These are phyloP conservation scores for Julus scandinavius DNA, from an alignment of 2,888 invertebrate genomes.

Conservation along the genomic window DNA sequence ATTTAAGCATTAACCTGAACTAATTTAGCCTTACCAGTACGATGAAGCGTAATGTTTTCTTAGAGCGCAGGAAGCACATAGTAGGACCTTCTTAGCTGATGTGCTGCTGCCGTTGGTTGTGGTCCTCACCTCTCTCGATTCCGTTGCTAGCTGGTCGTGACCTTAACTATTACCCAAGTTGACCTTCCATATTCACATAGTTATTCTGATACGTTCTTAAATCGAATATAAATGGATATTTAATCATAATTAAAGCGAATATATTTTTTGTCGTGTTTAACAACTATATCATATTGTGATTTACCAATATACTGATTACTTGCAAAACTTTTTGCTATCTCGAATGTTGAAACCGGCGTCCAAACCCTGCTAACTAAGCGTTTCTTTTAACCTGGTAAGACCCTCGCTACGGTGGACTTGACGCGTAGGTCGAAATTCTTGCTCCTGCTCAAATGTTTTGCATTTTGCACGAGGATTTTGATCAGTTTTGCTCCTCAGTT, in stretches of 20 bases:
- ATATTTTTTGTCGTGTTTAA: constrained; percentile 46
- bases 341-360: background rate
- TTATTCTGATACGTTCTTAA: constrained; percentile 40
- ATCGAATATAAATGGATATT: constrained; percentile 43
- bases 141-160: constrained; percentile 17
- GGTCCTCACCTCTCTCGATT: no score
- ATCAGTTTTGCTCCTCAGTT: background rate
- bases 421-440: background rate
- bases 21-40: constrained; percentile 44
- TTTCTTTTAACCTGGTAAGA: background rate
- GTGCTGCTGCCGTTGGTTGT: no score
- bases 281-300: constrained; percentile 45
- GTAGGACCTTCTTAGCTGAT: background rate
- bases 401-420: background rate
- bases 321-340: background rate
- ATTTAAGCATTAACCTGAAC: constrained; percentile 44
- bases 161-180: constrained; percentile 39
- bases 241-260: constrained; percentile 35
- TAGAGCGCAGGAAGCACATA: constrained; percentile 18
- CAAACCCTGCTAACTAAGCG: constrained; percentile 6
- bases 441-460: constrained; percentile 48
- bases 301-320: constrained; percentile 16
- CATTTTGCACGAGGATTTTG: constrained; percentile 10
- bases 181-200: constrained; percentile 45
- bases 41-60: background rate